These are phyloP conservation scores for Julus scandinavius DNA, from an alignment of 2,888 invertebrate genomes.

Conservation along the genomic window DNA sequence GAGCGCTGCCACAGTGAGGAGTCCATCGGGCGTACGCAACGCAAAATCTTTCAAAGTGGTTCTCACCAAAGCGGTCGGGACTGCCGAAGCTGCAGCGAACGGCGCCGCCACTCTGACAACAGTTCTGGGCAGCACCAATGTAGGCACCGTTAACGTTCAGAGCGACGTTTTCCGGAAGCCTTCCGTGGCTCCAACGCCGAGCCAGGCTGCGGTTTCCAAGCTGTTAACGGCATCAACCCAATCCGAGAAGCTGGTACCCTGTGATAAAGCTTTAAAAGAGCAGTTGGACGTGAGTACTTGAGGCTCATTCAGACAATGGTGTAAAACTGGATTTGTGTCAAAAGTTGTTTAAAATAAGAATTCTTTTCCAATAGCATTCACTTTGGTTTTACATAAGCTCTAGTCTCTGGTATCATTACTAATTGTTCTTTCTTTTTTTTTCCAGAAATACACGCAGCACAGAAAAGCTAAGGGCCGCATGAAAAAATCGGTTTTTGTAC, in stretches of 20 bases:
- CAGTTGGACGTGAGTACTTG: slow-evolving; percentile 59
- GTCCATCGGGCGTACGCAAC: slow-evolving; percentile 28
- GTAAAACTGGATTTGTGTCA: too few species aligned
- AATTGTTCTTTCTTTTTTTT: too few species aligned
- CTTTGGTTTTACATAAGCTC: too few species aligned
- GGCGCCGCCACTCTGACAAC: background rate
- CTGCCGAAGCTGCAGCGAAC: background rate
- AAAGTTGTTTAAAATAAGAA: too few species aligned
- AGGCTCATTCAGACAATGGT: too few species aligned
- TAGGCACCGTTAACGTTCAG: background rate
- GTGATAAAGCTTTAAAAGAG: slow-evolving; percentile 59
- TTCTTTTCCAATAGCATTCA: too few species aligned
- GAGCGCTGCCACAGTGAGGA: background rate
- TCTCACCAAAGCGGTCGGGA: background rate
- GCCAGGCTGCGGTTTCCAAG: background rate
- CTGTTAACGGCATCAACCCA: background rate
- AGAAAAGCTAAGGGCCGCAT: slow-evolving; percentile 59
- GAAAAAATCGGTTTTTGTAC: slow-evolving; percentile 59
- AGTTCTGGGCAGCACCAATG: background rate
- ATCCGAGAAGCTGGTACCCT: slow-evolving; percentile 51
- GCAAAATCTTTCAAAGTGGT: slow-evolving; percentile 24
- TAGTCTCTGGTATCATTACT: too few species aligned
- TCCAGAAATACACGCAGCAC: slow-evolving; percentile 59
- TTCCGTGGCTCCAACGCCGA: background rate
- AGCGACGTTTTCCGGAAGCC: slow-evolving; percentile 47